Percentiles rank a stretch among this genome's conserved stretches.
These are phyloP conservation scores for Alsophila aescularia DNA, from an alignment of 2,888 invertebrate species.

Conservation along the genomic window DNA sequence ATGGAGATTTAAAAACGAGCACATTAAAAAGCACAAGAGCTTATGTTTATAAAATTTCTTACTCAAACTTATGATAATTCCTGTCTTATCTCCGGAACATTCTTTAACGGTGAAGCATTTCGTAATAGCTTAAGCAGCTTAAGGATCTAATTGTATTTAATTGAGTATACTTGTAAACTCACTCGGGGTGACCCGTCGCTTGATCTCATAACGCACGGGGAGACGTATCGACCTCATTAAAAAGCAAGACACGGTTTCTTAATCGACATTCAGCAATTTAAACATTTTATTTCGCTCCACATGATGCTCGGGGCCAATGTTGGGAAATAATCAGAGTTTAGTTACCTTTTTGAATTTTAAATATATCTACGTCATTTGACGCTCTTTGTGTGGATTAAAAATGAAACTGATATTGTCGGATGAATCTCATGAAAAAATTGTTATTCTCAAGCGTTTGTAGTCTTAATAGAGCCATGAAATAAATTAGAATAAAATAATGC, in stretches of 20 bases:
- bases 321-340: slow-evolving; percentile 40
- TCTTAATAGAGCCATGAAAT: slow-evolving; percentile 20
- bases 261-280: slow-evolving; percentile 70
- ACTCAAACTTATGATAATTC: slow-evolving; percentile 39
- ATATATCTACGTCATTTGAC: slow-evolving; percentile 29
- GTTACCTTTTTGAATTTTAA: slow-evolving; percentile 45
- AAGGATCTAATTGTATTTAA: slow-evolving; percentile 66
- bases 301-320: slow-evolving; percentile 48
- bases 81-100: slow-evolving; percentile 31
- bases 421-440: background rate
- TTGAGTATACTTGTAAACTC: slow-evolving; percentile 78
- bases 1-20: slow-evolving; percentile 28
- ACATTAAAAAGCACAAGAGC: slow-evolving; percentile 33
- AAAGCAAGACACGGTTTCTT: slow-evolving; percentile 64
- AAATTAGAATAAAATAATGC: slow-evolving; percentile 13
- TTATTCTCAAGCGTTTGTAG: background rate
- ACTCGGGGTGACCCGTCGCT: slow-evolving; percentile 72
- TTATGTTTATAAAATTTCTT: slow-evolving; percentile 30
- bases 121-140: slow-evolving; percentile 47
- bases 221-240: slow-evolving; percentile 77
- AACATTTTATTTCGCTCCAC: slow-evolving; percentile 59
- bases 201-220: slow-evolving; percentile 74
- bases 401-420: slow-evolving; percentile 7
- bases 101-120: slow-evolving; percentile 38
- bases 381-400: slow-evolving; percentile 5